These are phyloP conservation scores for Bombus confusus DNA, from an alignment of 1,140 invertebrate genomes.

Conservation along the genomic window DNA sequence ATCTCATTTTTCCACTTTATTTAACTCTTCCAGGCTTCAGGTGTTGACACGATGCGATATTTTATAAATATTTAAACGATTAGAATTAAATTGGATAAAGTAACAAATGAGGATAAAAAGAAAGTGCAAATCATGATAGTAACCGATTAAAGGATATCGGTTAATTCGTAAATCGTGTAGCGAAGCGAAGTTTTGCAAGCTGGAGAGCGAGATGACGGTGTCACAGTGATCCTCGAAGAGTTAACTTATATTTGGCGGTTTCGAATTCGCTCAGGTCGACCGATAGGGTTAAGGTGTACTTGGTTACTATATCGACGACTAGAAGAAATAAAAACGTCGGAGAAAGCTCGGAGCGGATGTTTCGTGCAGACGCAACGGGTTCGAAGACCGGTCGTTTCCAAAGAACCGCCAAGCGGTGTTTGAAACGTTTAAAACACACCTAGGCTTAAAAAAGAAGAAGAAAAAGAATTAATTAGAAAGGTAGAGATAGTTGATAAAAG, in stretches of 20 bases:
- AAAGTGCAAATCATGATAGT: too few relatives aligned
- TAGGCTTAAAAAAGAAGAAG: background rate
- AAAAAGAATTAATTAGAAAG: background rate
- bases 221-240: background rate
- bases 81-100: background rate
- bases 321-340: constrained; percentile 26
- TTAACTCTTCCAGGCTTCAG: background rate
- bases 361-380: constrained; percentile 55
- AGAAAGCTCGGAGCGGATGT: constrained; percentile 50
- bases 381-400: constrained; percentile 38
- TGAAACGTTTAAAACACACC: background rate
- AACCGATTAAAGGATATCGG: too few relatives aligned
- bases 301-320: constrained; percentile 55
- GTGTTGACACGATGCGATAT: background rate
- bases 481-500: constrained; percentile 7
- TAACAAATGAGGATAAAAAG: background rate
- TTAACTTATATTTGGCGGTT: background rate
- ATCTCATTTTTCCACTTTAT: background rate
- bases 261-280: constrained; percentile 59
- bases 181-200: background rate
- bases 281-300: constrained; percentile 59
- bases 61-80: background rate
- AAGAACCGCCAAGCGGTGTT: background rate
- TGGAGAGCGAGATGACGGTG: background rate
- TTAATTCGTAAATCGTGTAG: background rate